A percentile compares a stretch with the other conserved stretches of the same genome.
Conservation (phyloP, 1,140 invertebrate genomes). For the Ostrea edulis region DNA sequence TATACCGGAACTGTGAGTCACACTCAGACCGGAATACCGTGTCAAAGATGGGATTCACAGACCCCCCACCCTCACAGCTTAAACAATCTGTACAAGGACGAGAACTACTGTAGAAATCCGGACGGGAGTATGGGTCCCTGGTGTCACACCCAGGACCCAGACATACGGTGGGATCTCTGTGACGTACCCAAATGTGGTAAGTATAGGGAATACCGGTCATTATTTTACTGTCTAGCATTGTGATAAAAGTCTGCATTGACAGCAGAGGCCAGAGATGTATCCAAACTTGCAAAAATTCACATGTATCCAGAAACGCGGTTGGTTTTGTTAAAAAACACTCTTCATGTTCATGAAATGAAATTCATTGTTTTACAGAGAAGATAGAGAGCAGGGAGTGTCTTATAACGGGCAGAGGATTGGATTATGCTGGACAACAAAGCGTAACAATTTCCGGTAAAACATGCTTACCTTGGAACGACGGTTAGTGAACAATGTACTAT, state of each 20-base stretch:
- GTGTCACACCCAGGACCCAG: slow-evolving; percentile 50
- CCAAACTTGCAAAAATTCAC: too few species aligned
- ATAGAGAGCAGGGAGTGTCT: background rate
- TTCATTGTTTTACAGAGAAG: background rate
- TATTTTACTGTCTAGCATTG: too few species aligned
- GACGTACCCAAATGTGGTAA: slow-evolving; percentile 45
- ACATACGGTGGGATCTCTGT: slow-evolving; percentile 46
- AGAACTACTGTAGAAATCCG: slow-evolving; percentile 50
- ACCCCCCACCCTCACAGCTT: slow-evolving; percentile 47
- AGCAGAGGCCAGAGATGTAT: too few species aligned
- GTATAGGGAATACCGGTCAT: background rate
- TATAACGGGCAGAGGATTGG: background rate
- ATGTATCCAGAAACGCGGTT: background rate
- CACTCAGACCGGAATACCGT: slow-evolving; percentile 43
- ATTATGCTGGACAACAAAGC: background rate
- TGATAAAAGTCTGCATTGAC: too few species aligned
- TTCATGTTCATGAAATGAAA: background rate
- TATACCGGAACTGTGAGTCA: background rate
- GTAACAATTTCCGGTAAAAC: background rate
- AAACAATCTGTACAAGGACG: background rate
- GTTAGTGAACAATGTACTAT: background rate
- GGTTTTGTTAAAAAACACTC: background rate
- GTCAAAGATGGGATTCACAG: slow-evolving; percentile 48
- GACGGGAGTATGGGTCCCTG: slow-evolving; percentile 22
- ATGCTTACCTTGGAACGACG: background rate